Evolutionary conservation across 2,113 vertebrate species (phyloP).

Genomic region (Ageneiosus marmoratus): DNA sequence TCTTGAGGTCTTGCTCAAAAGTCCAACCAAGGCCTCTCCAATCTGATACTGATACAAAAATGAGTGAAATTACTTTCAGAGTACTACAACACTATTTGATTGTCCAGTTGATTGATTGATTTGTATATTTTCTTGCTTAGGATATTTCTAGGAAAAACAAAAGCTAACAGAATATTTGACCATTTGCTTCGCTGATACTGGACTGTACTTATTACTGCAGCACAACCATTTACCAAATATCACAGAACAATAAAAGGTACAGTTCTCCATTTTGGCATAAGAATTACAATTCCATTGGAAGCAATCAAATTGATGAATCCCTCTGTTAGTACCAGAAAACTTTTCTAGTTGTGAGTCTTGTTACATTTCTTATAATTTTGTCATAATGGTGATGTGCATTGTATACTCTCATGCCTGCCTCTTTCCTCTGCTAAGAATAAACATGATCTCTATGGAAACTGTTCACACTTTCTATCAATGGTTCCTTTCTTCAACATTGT

Average conservation of each 20-base stretch:
- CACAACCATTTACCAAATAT: not conserved
- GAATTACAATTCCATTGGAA: not conserved
- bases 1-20: too few relatives aligned
- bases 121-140: not conserved
- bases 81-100: too few relatives aligned
- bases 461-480: not conserved
- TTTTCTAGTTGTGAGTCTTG: not conserved
- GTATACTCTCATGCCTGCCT: not conserved
- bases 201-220: not conserved
- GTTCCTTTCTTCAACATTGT: not conserved
- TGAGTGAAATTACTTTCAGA: too few relatives aligned
- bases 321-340: not conserved
- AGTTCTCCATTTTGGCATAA: not conserved
- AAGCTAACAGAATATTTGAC: too few relatives aligned
- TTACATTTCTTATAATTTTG: not conserved
- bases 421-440: constrained; percentile 19
- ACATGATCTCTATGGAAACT: constrained; percentile 21
- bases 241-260: not conserved
- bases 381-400: constrained; percentile 3
- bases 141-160: not conserved
- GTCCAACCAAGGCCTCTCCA: too few relatives aligned
- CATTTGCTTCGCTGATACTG: too few relatives aligned
- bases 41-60: too few relatives aligned
- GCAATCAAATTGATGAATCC: not conserved
- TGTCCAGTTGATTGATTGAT: too few relatives aligned